These are phyloP conservation scores for Rhadina sibilatrix DNA, from an alignment of 2,113 vertebrate genomes.

Conservation along the genomic window DNA sequence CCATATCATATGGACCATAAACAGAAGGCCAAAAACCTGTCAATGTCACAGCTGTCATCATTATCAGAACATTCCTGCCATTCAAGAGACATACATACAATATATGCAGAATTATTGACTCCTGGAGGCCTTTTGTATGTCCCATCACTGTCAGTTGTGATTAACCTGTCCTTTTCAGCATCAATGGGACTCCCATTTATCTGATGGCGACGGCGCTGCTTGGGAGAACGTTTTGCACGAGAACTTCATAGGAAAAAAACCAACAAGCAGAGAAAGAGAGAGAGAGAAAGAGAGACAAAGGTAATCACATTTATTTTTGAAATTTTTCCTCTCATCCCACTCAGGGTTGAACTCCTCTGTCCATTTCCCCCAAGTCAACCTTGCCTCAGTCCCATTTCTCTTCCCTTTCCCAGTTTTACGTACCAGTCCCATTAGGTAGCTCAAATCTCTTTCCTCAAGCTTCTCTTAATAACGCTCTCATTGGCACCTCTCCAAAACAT, in stretches of 20 bases:
- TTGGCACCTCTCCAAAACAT: not conserved
- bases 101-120: constrained; percentile 94
- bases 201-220: constrained; percentile 86
- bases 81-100: constrained; percentile 77
- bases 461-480: not conserved
- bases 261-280: not conserved
- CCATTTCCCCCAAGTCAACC: not conserved
- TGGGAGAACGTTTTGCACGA: constrained; percentile 90
- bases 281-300: not conserved
- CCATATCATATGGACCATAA: not conserved
- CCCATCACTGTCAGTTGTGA: constrained; percentile 90
- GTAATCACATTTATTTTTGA: not conserved
- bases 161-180: constrained; percentile 90
- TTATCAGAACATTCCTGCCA: not conserved
- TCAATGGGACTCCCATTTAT: constrained; percentile 84
- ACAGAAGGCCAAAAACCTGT: not conserved
- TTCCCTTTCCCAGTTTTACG: not conserved
- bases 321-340: not conserved
- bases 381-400: not conserved
- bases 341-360: not conserved
- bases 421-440: not conserved
- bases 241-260: constrained; percentile 65
- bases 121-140: constrained; percentile 93
- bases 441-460: not conserved
- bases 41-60: not conserved